These are phyloP conservation scores for Odontamblyopus rebecca DNA, from an alignment of 2,797 vertebrate species.

Conservation along the genomic window DNA sequence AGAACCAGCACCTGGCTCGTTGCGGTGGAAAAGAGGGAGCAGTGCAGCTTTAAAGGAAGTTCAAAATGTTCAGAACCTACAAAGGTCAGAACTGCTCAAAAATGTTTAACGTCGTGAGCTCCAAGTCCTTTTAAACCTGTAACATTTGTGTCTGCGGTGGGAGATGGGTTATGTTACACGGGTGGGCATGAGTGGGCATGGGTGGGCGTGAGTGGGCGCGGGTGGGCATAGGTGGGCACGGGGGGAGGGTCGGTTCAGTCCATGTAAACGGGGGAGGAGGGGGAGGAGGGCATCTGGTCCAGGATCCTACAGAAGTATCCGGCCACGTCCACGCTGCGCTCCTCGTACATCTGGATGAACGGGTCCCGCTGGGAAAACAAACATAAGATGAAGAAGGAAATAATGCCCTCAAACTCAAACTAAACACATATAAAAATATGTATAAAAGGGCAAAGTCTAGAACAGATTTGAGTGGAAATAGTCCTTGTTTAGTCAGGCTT, in stretches of 20 bases:
- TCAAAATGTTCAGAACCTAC: too few species aligned
- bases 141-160: conserved; percentile 31
- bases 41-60: too few species aligned
- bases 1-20: too few species aligned
- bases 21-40: too few species aligned
- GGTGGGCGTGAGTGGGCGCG: conserved; percentile 39
- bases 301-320: conserved; percentile 92
- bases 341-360: conserved; percentile 98
- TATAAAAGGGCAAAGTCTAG: too few species aligned
- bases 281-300: conserved; percentile 96
- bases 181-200: conserved; percentile 45
- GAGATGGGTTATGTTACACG: conserved; percentile 82
- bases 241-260: conserved; percentile 77
- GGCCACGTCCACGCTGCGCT: conserved; percentile 92
- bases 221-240: conserved; percentile 16
- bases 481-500: too few species aligned
- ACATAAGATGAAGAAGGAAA: too few species aligned
- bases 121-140: neutral
- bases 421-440: too few species aligned
- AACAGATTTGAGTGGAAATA: too few species aligned
- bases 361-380: conserved; percentile 80
- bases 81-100: neutral
- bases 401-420: too few species aligned
- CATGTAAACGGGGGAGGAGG: conserved; percentile 95
- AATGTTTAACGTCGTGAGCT: neutral